Conservation (phyloP, 2,888 invertebrate genomes). For the Rotaria socialis region DNA sequence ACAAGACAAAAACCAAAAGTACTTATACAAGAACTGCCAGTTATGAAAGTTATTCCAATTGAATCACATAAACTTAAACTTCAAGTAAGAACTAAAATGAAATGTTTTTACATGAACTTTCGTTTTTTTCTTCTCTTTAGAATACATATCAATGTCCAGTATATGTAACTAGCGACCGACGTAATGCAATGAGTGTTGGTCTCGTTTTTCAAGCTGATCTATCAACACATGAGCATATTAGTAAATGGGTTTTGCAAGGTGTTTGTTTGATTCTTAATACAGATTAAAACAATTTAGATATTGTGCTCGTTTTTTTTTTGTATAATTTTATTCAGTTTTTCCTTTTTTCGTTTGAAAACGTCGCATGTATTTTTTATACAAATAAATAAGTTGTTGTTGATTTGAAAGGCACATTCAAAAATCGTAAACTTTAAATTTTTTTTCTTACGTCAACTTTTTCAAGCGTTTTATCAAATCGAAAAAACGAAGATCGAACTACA, state of each 20-base stretch:
- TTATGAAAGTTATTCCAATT: slow-evolving; percentile 77
- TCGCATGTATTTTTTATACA: neutral
- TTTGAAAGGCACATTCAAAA: neutral
- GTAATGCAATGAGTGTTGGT: slow-evolving; percentile 85
- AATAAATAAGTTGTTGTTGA: slow-evolving; percentile 5
- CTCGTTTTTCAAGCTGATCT: slow-evolving; percentile 84
- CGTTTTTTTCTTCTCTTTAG: slow-evolving; percentile 60
- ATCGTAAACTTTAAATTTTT: too few species aligned
- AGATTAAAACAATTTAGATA: slow-evolving; percentile 61
- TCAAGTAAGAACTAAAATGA: slow-evolving; percentile 64
- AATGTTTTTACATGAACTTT: neutral
- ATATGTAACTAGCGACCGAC: slow-evolving; percentile 77
- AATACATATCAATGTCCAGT: slow-evolving; percentile 82
- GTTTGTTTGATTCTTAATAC: slow-evolving; percentile 80
- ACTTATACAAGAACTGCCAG: slow-evolving; percentile 76
- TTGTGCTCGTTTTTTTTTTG: neutral
- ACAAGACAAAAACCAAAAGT: slow-evolving; percentile 75
- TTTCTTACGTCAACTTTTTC: too few species aligned
- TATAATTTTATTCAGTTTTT: neutral
- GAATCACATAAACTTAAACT: slow-evolving; percentile 77
- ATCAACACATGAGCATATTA: slow-evolving; percentile 73
- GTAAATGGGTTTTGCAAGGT: slow-evolving; percentile 84
- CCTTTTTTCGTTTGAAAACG: neutral
- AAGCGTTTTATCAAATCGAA: too few species aligned
- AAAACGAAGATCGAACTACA: too few species aligned